These are phyloP conservation scores for Augochlora pura DNA, from an alignment of 1,140 invertebrate genomes.

Conservation along the genomic window DNA sequence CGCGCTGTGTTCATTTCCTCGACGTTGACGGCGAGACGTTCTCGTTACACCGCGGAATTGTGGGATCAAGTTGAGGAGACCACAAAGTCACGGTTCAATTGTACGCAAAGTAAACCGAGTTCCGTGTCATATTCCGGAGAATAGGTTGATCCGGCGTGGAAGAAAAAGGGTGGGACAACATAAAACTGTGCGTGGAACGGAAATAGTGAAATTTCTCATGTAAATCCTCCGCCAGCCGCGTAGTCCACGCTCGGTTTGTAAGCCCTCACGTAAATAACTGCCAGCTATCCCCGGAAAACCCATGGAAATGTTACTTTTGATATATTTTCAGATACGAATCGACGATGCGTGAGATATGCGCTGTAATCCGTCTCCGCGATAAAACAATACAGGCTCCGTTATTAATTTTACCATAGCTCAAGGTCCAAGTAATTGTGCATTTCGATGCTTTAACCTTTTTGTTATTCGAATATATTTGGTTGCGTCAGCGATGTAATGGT, in stretches of 20 bases:
- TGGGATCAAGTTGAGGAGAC: no score
- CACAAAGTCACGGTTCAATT: neutral
- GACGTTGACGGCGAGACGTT: no score
- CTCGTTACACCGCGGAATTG: no score
- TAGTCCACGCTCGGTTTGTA: slow-evolving; percentile 45
- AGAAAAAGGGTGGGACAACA: neutral
- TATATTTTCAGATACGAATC: slow-evolving; percentile 14
- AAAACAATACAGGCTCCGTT: neutral
- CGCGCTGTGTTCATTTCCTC: no score
- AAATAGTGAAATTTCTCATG: slow-evolving; percentile 56
- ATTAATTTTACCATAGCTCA: no score
- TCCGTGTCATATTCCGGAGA: slow-evolving; percentile 10
- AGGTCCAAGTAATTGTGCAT: no score
- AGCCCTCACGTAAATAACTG: slow-evolving; percentile 54
- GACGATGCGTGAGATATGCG: neutral
- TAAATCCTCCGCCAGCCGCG: slow-evolving; percentile 45
- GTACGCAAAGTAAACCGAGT: neutral
- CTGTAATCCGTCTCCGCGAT: neutral
- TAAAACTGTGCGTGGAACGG: slow-evolving; percentile 6
- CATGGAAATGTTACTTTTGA: slow-evolving; percentile 48
- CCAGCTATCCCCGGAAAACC: slow-evolving; percentile 38
- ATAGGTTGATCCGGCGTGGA: slow-evolving; percentile 5
- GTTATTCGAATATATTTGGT: no score
- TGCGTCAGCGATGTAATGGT: no score
- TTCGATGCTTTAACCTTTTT: no score